Base-by-base conservation (phyloP, 2,113 vertebrate species). In the Leucosticte australis region DNA sequence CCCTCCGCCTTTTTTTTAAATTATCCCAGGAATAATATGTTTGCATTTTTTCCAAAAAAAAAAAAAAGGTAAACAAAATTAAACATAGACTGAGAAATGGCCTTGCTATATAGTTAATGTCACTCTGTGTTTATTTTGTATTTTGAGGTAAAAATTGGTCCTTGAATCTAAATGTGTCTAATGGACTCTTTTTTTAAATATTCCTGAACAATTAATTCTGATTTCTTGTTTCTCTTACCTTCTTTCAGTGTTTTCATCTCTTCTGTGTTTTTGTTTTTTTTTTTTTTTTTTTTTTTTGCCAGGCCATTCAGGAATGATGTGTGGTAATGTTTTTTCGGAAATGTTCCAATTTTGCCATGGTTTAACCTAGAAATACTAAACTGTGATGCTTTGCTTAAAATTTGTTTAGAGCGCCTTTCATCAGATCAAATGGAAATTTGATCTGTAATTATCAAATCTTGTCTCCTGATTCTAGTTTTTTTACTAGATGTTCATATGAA, bases 331-430 rank as follows among this genome's bases (percentile, higher is more conserved):
- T 76, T 80, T 71, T 9, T 85, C 74, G 80, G 69, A 78, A 70
- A 67, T 52, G 33, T 41, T 89, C 80, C 0, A 0, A 46, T 89
- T 91, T 89, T 88, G 35, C 69, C n/a, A 17, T 73, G 63, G n/a
- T 64, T 90, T 95, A 88, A 83, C 75, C 33, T 90, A 76, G 63
- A 96, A 91, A 50, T 33, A 55, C 11, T 50, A 63, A 89, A 77
- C 22, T 33, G 9, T 65, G 50, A 39, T 88, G 41, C 68, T 86
- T 85, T 76, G 6, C 4, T 80, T 87, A 46, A 77, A 42, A 17
- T 86, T 80, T 83, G 18, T 70, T 83, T 95, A 50, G 37, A 83
- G 19, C 37, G 23, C 19, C 15, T 71, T 90, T 76, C 33, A 59
- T 44, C 31, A 65, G n/a, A 88, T 80, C 18, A 83, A 74, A 63